Evolutionary conservation across 2,888 invertebrate genomes (phyloP).

Genomic region (Quadroppia sp.): DNA sequence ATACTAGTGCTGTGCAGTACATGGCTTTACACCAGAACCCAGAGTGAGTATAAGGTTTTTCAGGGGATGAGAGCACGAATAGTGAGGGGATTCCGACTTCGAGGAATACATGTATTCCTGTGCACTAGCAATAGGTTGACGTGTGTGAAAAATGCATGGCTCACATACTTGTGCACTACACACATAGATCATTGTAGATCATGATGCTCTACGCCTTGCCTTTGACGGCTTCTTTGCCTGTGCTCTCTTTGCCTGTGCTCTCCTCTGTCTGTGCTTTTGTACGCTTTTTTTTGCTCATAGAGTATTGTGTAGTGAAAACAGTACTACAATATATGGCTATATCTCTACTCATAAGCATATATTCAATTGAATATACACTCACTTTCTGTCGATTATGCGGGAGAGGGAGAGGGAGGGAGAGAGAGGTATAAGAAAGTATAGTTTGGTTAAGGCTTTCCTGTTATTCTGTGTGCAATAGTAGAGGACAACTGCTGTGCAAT

Average conservation of each 20-base stretch:
- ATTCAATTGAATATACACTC: no score
- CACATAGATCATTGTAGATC: slow-evolving; percentile 24
- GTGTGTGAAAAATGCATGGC: slow-evolving; percentile 33
- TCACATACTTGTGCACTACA: slow-evolving; percentile 3
- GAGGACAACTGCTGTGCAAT: slow-evolving; percentile 26
- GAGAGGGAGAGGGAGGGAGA: slow-evolving; percentile 34
- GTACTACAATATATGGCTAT: slow-evolving; percentile 10
- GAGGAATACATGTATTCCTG: slow-evolving; percentile 22
- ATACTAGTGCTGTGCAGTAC: slow-evolving; percentile 18
- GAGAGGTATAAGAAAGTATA: slow-evolving; percentile 14
- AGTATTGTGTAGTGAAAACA: background rate
- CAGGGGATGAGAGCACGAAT: background rate
- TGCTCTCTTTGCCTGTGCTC: background rate
- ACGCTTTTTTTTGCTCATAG: background rate
- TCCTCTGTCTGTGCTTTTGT: background rate
- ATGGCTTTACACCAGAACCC: slow-evolving; percentile 20
- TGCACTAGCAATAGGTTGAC: background rate
- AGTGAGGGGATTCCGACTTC: slow-evolving; percentile 35
- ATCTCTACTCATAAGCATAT: slow-evolving; percentile 8
- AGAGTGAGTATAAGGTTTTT: no score
- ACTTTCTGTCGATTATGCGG: background rate
- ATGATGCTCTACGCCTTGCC: slow-evolving; percentile 24
- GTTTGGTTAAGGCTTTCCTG: slow-evolving; percentile 2
- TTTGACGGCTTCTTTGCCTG: slow-evolving; percentile 7
- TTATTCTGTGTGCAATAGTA: slow-evolving; percentile 8